A percentile compares a stretch with the other conserved stretches of the same genome.
Evolutionary conservation across 2,888 invertebrate genomes (phyloP).

Genomic region (Diarsia mendica): DNA sequence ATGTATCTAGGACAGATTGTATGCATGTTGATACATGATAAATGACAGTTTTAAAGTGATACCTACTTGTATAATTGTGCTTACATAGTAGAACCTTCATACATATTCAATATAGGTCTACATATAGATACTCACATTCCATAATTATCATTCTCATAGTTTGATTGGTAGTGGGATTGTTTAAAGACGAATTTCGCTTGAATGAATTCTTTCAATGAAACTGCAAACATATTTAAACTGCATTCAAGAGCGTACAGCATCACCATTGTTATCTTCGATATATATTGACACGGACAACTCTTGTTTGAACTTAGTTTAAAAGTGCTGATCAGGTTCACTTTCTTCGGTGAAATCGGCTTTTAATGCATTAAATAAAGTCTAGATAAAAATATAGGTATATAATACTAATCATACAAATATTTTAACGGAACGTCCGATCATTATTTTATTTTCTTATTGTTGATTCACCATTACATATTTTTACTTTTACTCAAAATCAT

Average conservation of each 20-base stretch:
- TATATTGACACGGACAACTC: background rate
- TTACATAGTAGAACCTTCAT: slow-evolving; percentile 16
- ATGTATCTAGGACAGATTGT: slow-evolving; percentile 61
- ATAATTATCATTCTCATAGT: background rate
- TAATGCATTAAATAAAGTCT: background rate
- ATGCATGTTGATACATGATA: slow-evolving; percentile 59
- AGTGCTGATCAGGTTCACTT: background rate
- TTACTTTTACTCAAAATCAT: background rate
- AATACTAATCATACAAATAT: background rate
- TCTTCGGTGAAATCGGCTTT: background rate
- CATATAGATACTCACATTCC: background rate
- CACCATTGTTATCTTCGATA: background rate
- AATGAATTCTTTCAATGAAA: background rate
- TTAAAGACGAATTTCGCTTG: background rate
- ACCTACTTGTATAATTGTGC: slow-evolving; percentile 41
- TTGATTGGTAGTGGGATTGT: background rate
- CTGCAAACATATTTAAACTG: background rate
- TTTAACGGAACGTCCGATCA: background rate
- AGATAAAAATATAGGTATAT: background rate
- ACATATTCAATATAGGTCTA: slow-evolving; percentile 12
- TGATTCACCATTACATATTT: slow-evolving; percentile 9
- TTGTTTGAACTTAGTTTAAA: too few relatives aligned
- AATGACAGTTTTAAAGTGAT: slow-evolving; percentile 50
- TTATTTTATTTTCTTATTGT: background rate
- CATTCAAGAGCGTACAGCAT: background rate